These are phyloP conservation scores for Cacoxenus indagator DNA, from an alignment of 2,888 invertebrate species.

Conservation along the genomic window DNA sequence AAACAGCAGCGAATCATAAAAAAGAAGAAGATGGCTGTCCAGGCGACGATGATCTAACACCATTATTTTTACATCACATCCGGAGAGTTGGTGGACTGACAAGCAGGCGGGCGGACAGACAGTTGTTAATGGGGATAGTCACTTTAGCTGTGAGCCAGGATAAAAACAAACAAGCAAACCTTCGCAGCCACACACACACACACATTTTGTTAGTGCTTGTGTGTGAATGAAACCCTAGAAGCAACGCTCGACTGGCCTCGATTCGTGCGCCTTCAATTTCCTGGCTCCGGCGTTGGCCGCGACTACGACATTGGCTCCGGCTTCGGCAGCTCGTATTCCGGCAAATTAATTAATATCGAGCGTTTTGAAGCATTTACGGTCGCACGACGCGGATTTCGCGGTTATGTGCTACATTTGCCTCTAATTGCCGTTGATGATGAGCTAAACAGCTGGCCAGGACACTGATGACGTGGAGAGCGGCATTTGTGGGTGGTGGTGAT, in stretches of 20 bases:
- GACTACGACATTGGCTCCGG: neutral
- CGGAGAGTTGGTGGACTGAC: slow-evolving; percentile 31
- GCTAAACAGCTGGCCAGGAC: neutral
- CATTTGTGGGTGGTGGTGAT: slow-evolving; percentile 8
- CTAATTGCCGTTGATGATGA: slow-evolving; percentile 43
- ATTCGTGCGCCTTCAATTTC: neutral
- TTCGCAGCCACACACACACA: neutral
- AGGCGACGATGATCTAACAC: slow-evolving; percentile 64
- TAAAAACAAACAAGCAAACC: slow-evolving; percentile 51
- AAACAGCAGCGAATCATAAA: neutral
- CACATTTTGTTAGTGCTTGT: neutral
- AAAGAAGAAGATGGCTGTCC: neutral
- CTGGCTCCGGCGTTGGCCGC: neutral
- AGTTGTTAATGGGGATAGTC: slow-evolving; percentile 65
- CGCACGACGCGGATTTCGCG: slow-evolving; percentile 26
- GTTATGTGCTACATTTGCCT: slow-evolving; percentile 25
- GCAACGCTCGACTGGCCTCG: slow-evolving; percentile 9
- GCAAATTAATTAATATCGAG: slow-evolving; percentile 64
- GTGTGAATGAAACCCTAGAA: slow-evolving; percentile 7
- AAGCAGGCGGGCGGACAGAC: too few species aligned
- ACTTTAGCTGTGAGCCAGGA: slow-evolving; percentile 62
- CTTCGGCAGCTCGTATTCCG: slow-evolving; percentile 50
- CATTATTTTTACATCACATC: slow-evolving; percentile 51
- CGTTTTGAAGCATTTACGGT: slow-evolving; percentile 30
- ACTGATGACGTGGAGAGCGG: slow-evolving; percentile 3